These are phyloP conservation scores for Pteruthius melanotis DNA, from an alignment of 2,113 vertebrate species.

Conservation along the genomic window DNA sequence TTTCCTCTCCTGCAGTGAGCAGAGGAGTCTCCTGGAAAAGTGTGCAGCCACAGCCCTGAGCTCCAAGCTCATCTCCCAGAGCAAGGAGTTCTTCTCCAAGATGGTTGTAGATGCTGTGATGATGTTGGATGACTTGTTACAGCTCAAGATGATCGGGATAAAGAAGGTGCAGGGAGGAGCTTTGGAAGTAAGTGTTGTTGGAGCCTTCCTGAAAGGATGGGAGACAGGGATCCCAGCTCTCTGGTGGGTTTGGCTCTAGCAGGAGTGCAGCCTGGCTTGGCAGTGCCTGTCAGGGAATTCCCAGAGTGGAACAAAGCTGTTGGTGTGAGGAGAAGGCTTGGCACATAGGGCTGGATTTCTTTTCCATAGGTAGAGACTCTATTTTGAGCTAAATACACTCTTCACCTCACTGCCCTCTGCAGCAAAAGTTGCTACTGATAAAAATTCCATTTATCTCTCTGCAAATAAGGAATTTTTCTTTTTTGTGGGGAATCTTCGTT, in stretches of 20 bases:
- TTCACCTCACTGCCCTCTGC: background rate
- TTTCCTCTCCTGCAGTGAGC: constrained; percentile 76
- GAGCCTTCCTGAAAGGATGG: background rate
- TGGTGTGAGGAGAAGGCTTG: background rate
- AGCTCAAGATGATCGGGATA: constrained; percentile 97
- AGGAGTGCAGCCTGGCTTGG: background rate
- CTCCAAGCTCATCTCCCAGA: constrained; percentile 92
- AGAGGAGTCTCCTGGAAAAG: constrained; percentile 87
- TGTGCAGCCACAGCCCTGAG: constrained; percentile 93
- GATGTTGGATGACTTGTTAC: constrained; percentile 89
- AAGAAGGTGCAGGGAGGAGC: constrained; percentile 98
- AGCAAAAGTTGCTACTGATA: background rate
- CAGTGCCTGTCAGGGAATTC: background rate
- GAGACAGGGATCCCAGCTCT: background rate
- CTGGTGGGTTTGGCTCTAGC: background rate
- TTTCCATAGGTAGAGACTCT: background rate
- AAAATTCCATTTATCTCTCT: background rate
- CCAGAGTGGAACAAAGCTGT: background rate
- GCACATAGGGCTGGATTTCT: background rate
- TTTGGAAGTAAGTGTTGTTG: constrained; percentile 78
- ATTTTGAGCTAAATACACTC: background rate
- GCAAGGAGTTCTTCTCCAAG: constrained; percentile 91
- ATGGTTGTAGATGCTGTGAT: constrained; percentile 97
- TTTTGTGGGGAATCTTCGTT: background rate
- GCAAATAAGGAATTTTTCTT: background rate